A percentile compares a stretch with the other conserved stretches of the same genome.
Conservation (phyloP, 2,113 vertebrate species). For the Phylloscopus whistleri region DNA sequence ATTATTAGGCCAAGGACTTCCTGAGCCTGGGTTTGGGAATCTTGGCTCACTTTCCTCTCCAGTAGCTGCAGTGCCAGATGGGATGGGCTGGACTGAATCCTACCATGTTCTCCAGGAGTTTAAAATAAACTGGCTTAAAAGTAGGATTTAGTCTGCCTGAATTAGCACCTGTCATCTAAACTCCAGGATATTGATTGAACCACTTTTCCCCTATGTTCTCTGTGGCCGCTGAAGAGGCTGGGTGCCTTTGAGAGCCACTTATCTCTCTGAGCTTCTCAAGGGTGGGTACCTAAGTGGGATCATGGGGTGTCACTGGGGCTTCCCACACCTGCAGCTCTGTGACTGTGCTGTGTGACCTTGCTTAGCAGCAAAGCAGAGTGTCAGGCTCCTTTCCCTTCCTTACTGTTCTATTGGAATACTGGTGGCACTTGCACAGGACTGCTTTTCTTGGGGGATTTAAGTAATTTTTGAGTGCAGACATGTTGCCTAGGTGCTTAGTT, state of each 20-base stretch:
- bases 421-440: neutral
- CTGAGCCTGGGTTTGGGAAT: neutral
- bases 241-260: neutral
- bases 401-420: neutral
- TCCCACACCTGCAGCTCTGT: neutral
- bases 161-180: neutral
- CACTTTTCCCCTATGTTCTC: neutral
- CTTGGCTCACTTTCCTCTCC: neutral
- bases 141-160: neutral
- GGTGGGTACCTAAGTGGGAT: accelerated
- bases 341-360: neutral
- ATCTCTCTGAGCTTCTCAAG: neutral
- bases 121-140: neutral
- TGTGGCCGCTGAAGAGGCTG: neutral
- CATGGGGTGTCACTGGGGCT: neutral
- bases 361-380: accelerated
- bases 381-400: neutral
- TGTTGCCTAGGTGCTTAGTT: neutral
- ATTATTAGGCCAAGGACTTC: neutral
- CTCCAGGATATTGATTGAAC: neutral
- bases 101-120: neutral
- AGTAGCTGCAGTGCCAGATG: neutral
- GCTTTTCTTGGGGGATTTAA: neutral
- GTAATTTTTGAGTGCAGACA: neutral
- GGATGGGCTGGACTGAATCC: neutral